Conservation (phyloP, 2,797 vertebrate species). For the Vespertilio murinus region DNA sequence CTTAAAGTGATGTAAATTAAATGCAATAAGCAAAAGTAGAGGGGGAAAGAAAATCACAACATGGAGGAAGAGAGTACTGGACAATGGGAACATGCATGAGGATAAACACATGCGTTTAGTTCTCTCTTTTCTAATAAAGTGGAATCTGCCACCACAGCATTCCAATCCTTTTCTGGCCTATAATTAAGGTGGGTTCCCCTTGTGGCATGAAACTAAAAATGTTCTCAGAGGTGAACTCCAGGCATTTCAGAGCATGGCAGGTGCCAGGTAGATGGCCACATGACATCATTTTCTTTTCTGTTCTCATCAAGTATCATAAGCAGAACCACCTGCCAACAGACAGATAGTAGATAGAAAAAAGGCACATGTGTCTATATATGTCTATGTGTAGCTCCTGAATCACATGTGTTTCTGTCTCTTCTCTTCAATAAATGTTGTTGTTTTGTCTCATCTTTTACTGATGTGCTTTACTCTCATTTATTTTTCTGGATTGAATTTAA, state of each 20-base stretch:
- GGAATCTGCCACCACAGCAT: slow-evolving; percentile 17
- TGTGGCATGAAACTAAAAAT: slow-evolving; percentile 2
- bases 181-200: not conserved
- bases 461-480: not conserved
- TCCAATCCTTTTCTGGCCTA: not conserved
- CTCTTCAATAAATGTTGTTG: not conserved
- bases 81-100: not conserved
- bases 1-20: not conserved
- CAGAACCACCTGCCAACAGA: not conserved
- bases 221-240: not conserved
- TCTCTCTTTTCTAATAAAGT: not conserved
- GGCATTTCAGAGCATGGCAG: not conserved
- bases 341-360: not conserved
- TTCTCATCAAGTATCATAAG: not conserved
- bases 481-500: slow-evolving; percentile 19
- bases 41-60: not conserved
- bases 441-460: not conserved
- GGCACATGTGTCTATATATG: not conserved
- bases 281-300: not conserved
- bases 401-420: not conserved
- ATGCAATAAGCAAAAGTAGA: not conserved
- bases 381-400: not conserved
- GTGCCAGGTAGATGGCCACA: accelerated
- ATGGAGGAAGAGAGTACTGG: not conserved
- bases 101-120: not conserved